A percentile compares a stretch with the other conserved stretches of the same genome.
Evolutionary conservation across 2,888 invertebrate genomes (phyloP).

Genomic region (Caenorhabditis sp.): DNA sequence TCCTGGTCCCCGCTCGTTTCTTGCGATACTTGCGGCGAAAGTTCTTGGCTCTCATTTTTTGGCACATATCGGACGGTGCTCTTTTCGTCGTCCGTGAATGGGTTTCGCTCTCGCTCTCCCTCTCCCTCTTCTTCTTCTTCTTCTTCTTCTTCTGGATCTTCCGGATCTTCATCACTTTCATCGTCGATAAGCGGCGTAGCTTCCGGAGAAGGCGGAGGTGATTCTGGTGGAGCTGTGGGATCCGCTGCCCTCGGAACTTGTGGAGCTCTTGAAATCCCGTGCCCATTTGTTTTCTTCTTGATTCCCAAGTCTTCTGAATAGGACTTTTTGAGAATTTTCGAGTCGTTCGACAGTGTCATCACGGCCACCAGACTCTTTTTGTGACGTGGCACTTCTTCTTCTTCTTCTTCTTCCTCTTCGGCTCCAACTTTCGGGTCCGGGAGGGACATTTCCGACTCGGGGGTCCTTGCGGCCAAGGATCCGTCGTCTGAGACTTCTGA

Average conservation of each 20-base stretch:
- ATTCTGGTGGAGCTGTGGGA: no score
- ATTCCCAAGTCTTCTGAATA: slow-evolving; percentile 6
- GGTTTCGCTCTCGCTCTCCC: not conserved
- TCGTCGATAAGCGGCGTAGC: not conserved
- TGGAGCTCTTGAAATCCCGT: no score
- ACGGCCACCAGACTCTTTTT: not conserved
- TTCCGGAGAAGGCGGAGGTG: no score
- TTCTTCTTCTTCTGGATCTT: not conserved
- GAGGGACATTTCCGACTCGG: no score
- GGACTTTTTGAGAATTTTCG: slow-evolving; percentile 1
- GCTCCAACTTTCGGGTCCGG: no score
- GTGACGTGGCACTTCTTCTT: not conserved
- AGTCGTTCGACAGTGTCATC: not conserved
- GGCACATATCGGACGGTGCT: slow-evolving; percentile 21
- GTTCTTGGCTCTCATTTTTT: not conserved
- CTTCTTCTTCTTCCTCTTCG: not conserved
- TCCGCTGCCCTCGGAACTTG: no score
- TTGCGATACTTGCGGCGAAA: slow-evolving; percentile 1
- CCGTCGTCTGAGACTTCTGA: no score
- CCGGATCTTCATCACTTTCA: slow-evolving; percentile 5
- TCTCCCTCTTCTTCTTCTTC: not conserved
- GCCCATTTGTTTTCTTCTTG: no score
- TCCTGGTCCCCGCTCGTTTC: not conserved
- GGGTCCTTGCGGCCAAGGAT: no score
- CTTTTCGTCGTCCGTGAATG: slow-evolving; percentile 21